phyloP scores from a whole-genome alignment of 2,888 invertebrate species.

The Carcina quercana region DNA sequence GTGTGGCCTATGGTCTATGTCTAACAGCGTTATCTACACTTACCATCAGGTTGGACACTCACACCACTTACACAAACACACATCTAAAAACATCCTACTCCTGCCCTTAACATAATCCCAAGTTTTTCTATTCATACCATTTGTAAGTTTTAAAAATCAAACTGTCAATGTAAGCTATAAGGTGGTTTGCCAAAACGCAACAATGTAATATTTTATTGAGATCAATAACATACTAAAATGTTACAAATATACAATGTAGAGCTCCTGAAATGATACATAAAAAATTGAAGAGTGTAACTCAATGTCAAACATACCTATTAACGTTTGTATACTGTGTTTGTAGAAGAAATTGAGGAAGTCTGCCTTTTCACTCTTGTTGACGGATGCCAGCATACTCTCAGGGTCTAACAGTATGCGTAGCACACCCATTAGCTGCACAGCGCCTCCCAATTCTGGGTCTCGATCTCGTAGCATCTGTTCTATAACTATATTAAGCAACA shows the following conservation, averaged over 20 bases:
- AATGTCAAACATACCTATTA: constrained; percentile 82
- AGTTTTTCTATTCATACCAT: no score
- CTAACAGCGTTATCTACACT: no score
- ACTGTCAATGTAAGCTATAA: no score
- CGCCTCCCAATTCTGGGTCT: constrained; percentile 97
- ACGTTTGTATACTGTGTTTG: constrained; percentile 96
- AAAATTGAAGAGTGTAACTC: background rate
- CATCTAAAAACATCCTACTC: no score
- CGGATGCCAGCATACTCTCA: constrained; percentile 96
- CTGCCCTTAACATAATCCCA: no score
- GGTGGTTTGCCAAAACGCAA: no score
- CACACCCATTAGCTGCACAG: constrained; percentile 97
- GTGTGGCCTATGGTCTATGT: no score
- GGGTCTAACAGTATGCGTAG: constrained; percentile 95
- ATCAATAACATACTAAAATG: no score
- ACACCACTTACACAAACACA: no score
- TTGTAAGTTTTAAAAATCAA: no score
- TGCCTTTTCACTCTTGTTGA: constrained; percentile 96
- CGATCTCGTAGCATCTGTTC: constrained; percentile 98
- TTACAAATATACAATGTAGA: background rate
- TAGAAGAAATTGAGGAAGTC: constrained; percentile 99
- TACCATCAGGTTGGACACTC: no score
- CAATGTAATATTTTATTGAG: no score
- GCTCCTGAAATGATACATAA: background rate
- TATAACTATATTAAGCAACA: constrained; percentile 96